Percentiles rank a stretch among this genome's conserved stretches.
These are phyloP conservation scores for Lutraria lutraria DNA, from an alignment of 2,888 invertebrate genomes.

Conservation along the genomic window DNA sequence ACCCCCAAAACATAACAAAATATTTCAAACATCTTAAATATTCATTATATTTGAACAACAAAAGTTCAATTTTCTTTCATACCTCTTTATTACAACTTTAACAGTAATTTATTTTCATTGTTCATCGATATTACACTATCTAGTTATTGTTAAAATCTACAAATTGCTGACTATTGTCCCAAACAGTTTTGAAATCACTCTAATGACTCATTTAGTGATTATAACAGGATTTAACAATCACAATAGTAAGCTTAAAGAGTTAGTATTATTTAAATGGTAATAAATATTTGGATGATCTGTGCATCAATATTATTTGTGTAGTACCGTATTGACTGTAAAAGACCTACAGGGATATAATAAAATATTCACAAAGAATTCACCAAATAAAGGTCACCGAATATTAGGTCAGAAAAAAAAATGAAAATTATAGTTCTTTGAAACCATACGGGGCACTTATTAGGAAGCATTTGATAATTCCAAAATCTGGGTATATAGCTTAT, in stretches of 20 bases:
- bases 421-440: no score
- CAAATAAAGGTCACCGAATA: no score
- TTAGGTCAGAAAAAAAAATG: no score
- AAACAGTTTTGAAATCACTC: background rate
- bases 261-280: background rate
- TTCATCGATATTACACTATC: background rate
- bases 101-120: conserved; percentile 4
- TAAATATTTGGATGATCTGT: background rate
- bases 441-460: no score
- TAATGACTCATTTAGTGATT: background rate
- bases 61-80: conserved; percentile 23
- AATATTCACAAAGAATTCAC: no score
- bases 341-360: background rate
- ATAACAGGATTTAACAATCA: background rate
- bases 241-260: background rate
- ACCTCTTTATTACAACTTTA: background rate
- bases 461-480: no score
- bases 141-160: background rate
- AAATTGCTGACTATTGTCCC: background rate
- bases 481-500: no score
- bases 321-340: background rate
- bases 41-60: background rate
- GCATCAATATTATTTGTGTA: background rate
- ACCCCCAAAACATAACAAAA: background rate
- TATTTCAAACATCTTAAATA: background rate